Evolutionary conservation across 2,113 vertebrate species (phyloP).

Genomic region (Prietella phreatophila): DNA sequence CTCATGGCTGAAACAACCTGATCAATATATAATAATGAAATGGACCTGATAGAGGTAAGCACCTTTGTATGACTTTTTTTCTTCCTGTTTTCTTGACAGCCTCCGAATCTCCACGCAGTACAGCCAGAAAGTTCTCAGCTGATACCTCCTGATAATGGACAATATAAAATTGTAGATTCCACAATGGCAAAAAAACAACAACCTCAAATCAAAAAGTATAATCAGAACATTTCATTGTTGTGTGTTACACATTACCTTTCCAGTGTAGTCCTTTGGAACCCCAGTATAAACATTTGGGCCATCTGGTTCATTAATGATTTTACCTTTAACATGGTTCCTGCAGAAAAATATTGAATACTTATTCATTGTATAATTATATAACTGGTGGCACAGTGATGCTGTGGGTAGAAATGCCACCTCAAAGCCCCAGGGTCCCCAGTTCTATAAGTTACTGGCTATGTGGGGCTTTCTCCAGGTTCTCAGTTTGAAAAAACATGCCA

Average conservation of each 20-base stretch:
- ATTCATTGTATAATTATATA: no score
- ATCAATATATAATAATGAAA: no score
- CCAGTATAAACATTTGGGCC: conserved; percentile 21
- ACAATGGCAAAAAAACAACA: no score
- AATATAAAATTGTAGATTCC: neutral
- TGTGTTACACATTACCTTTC: neutral
- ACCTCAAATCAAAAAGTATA: no score
- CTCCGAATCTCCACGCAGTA: conserved; percentile 9
- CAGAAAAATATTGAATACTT: neutral
- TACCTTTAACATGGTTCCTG: conserved; percentile 34
- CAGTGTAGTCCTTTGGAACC: conserved; percentile 44
- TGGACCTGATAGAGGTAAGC: no score
- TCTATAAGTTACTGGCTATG: no score
- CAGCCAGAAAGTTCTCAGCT: conserved; percentile 32
- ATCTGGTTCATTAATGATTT: conserved; percentile 33
- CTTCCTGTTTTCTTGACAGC: conserved; percentile 4
- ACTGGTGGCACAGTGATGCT: no score
- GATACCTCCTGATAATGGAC: conserved; percentile 21
- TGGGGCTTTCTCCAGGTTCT: no score
- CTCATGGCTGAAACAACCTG: no score
- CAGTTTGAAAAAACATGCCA: no score
- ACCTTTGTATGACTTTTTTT: conserved; percentile 33
- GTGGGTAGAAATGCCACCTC: no score
- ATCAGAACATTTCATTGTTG: neutral
- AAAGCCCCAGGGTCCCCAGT: no score